phyloP scores from a whole-genome alignment of 64 coral and sea anemone species.

The Exaiptasia diaphana region DNA sequence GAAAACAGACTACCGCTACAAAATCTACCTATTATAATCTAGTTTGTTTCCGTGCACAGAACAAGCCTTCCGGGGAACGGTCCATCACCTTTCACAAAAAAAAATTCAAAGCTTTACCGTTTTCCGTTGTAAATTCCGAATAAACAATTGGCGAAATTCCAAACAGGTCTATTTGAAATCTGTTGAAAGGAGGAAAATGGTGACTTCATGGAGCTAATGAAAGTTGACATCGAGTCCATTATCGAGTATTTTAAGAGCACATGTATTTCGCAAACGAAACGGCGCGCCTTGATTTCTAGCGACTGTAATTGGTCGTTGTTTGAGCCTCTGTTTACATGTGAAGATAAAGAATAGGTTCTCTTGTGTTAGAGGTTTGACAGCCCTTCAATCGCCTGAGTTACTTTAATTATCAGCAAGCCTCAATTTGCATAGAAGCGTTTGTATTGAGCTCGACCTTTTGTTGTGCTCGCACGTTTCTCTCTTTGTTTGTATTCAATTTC shows the following conservation, averaged over 20 bases:
- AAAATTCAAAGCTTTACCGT: neutral
- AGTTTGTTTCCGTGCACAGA: neutral
- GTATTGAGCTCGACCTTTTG: neutral
- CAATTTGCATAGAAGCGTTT: slow-evolving; percentile 12
- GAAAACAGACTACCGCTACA: too few relatives aligned
- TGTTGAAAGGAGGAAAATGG: neutral
- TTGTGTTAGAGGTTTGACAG: slow-evolving; percentile 49
- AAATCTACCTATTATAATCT: too few relatives aligned
- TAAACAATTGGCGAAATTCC: neutral
- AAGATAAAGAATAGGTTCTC: slow-evolving; percentile 16
- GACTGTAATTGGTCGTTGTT: slow-evolving; percentile 43
- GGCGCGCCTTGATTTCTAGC: neutral
- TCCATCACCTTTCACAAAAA: neutral
- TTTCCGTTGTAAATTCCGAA: neutral
- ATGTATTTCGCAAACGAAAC: slow-evolving; percentile 7
- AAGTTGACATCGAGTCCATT: too few relatives aligned
- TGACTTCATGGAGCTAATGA: too few relatives aligned
- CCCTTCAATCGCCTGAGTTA: slow-evolving; percentile 6
- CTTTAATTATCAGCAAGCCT: slow-evolving; percentile 6
- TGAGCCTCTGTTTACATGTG: slow-evolving; percentile 12
- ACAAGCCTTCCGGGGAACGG: neutral
- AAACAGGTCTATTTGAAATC: neutral
- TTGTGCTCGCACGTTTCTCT: neutral
- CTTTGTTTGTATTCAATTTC: neutral
- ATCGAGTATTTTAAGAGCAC: slow-evolving; percentile 49